Percentiles rank a stretch among this genome's conserved stretches.
Conservation (phyloP, 1,140 invertebrate genomes). For the Hermatobates lingyangjiaoensis region DNA sequence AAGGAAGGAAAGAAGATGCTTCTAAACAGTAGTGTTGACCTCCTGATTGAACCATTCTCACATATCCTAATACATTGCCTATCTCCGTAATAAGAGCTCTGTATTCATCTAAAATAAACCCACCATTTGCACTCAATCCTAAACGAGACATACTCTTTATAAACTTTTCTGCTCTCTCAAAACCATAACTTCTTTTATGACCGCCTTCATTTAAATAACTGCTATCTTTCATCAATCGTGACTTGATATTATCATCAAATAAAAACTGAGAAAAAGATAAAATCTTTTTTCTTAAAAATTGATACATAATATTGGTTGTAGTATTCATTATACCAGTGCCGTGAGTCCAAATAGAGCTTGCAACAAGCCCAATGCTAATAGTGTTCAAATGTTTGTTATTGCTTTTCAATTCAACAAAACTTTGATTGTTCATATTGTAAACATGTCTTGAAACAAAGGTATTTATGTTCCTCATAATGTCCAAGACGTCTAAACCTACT, state of each 20-base stretch:
- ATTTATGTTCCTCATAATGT: conserved; percentile 94
- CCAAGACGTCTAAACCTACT: conserved; percentile 90
- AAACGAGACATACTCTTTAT: conserved; percentile 80
- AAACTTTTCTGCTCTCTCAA: conserved; percentile 87
- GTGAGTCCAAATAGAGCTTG: conserved; percentile 94
- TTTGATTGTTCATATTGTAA: conserved; percentile 95
- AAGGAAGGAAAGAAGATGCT: conserved; percentile 75
- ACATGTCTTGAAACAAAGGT: conserved; percentile 84
- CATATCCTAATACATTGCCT: conserved; percentile 92
- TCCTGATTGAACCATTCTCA: conserved; percentile 83
- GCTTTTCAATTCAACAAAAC: conserved; percentile 82
- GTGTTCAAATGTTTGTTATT: conserved; percentile 91
- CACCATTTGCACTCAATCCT: conserved; percentile 61
- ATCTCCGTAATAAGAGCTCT: conserved; percentile 81
- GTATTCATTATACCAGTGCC: conserved; percentile 96
- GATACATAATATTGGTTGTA: conserved; percentile 90
- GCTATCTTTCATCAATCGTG: conserved; percentile 76
- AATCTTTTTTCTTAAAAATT: conserved; percentile 87
- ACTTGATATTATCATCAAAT: conserved; percentile 97
- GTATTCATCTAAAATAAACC: conserved; percentile 85
- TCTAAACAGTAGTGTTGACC: conserved; percentile 81
- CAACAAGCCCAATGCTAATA: conserved; percentile 85
- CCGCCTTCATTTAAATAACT: conserved; percentile 45
- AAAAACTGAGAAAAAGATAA: conserved; percentile 93
- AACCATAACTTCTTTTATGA: conserved; percentile 46